Conservation (phyloP, 2,797 vertebrate genomes). For the Thalassophryne amazonica region DNA sequence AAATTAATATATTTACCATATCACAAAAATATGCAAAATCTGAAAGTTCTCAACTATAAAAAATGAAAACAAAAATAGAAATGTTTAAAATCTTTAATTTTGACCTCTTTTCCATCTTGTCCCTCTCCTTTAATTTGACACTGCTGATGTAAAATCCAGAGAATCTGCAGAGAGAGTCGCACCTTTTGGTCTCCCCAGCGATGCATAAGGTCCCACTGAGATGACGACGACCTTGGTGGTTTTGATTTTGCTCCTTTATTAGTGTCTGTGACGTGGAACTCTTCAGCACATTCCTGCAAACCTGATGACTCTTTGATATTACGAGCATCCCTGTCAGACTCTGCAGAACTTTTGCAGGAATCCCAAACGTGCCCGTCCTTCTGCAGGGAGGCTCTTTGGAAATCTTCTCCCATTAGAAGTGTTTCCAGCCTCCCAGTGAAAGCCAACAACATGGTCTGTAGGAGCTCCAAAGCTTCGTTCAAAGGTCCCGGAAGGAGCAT, state of each 20-base stretch:
- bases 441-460: constrained; percentile 85
- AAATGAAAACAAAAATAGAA: no score
- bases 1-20: neutral
- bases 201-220: constrained; percentile 12
- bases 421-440: constrained; percentile 82
- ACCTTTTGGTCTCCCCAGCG: constrained; percentile 78
- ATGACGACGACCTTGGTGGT: neutral
- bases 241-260: constrained; percentile 43
- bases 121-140: constrained; percentile 79
- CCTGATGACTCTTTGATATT: constrained; percentile 1
- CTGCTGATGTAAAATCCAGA: constrained; percentile 91
- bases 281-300: constrained; percentile 36
- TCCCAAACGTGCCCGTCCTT: constrained; percentile 67
- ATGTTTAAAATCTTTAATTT: neutral
- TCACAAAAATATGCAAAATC: neutral
- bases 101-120: constrained; percentile 85
- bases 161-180: constrained; percentile 87
- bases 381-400: constrained; percentile 4
- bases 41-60: no score
- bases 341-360: constrained; percentile 21
- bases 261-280: constrained; percentile 21
- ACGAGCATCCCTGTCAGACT: neutral
- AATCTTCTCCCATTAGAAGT: constrained; percentile 50
- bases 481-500: constrained; percentile 76
- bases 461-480: constrained; percentile 81